Percentiles rank a stretch among this genome's conserved stretches.
phyloP scores from a whole-genome alignment of 2,113 vertebrate genomes.

The Mobula hypostoma region DNA sequence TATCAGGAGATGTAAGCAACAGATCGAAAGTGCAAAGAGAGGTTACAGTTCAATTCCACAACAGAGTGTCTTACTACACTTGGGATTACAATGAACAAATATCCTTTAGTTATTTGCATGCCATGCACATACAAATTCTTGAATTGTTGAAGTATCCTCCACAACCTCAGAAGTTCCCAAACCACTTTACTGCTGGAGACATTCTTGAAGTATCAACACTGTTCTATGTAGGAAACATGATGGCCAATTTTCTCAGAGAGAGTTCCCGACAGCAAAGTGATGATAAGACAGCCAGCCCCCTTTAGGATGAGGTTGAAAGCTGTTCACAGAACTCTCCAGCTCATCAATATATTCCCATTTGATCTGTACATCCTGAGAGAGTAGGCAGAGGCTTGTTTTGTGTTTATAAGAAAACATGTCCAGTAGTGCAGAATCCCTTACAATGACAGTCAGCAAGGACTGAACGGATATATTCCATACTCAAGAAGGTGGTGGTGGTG shows the following conservation, averaged over 20 bases:
- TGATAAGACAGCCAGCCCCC: background rate
- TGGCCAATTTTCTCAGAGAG: background rate
- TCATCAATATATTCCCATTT: background rate
- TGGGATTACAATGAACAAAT: background rate
- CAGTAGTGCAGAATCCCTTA: no score
- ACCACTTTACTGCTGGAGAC: background rate
- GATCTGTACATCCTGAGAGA: background rate
- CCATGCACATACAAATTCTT: background rate
- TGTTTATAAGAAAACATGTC: background rate
- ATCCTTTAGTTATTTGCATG: background rate
- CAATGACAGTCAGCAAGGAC: background rate
- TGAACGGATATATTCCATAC: no score
- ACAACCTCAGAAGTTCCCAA: background rate
- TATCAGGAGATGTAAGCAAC: background rate
- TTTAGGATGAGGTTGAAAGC: background rate
- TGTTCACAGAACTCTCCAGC: background rate
- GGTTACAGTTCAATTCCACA: background rate
- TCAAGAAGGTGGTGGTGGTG: no score
- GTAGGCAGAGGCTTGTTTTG: background rate
- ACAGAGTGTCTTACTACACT: background rate
- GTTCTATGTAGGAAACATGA: background rate
- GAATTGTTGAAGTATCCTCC: background rate
- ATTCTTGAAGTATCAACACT: background rate
- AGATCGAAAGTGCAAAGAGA: background rate
- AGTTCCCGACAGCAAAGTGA: background rate